phyloP scores from a whole-genome alignment of 2,888 invertebrate genomes.

The Temnothorax rugatulus region DNA sequence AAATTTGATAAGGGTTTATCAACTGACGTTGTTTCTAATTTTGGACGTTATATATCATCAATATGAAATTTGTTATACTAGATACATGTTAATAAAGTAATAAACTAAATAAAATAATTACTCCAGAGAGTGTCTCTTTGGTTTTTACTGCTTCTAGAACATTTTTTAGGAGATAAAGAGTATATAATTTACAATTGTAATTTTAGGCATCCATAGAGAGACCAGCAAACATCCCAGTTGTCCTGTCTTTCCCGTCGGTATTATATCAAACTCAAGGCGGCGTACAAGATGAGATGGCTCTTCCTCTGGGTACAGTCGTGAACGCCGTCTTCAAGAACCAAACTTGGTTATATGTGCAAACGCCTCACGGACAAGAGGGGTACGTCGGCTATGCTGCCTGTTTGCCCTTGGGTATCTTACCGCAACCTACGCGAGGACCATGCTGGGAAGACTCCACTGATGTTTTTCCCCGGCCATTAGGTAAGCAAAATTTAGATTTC shows the following conservation, averaged over 20 bases:
- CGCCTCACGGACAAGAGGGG: constrained; percentile 94
- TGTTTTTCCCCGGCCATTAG: constrained; percentile 93
- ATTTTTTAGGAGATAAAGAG: not conserved
- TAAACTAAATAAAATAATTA: not conserved
- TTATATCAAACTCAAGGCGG: constrained; percentile 92
- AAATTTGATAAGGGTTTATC: not conserved
- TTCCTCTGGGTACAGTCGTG: constrained; percentile 94
- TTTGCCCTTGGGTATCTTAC: constrained; percentile 92
- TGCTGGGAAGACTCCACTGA: constrained; percentile 95
- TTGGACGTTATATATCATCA: not conserved
- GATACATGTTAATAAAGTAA: not conserved
- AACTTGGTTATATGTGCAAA: constrained; percentile 94
- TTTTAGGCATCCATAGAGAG: constrained; percentile 91
- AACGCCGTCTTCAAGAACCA: constrained; percentile 95
- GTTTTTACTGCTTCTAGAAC: not conserved
- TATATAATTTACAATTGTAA: constrained; percentile 64
- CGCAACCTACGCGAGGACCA: constrained; percentile 89
- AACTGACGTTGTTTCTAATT: not conserved
- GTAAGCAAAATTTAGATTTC: constrained; percentile 62
- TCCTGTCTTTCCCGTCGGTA: constrained; percentile 91
- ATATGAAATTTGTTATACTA: not conserved
- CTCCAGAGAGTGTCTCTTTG: not conserved
- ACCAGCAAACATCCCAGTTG: constrained; percentile 95
- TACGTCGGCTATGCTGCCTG: constrained; percentile 93
- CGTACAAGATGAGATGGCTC: constrained; percentile 90